Evolutionary conservation across 2,113 vertebrate genomes (phyloP), one percentile per base, ranked within the genome.

Genomic region (Nothocercus nigrocapillus): DNA sequence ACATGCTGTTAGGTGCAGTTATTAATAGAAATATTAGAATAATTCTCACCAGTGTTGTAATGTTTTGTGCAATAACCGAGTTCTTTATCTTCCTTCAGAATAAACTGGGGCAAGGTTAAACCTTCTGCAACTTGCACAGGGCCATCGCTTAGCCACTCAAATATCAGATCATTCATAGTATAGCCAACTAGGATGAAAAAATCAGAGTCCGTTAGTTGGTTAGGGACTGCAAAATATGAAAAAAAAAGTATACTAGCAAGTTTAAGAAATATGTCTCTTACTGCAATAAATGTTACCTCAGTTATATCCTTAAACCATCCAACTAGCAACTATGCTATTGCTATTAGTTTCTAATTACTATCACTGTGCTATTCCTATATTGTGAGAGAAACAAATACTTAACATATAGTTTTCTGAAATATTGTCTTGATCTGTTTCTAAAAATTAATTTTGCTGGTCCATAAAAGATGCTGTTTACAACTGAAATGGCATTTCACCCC

Each of bases 151-250:
- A 99, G 86, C 99, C 99, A 99, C 97, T 99, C 99, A 88, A 99
- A 99, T 96, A 99, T 98, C 97, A 99, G 96, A 95, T 99, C 99
- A 72, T 99, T 99, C 99, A 99, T 99, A 18, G 99, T 99, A 97
- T 99, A 99, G 64, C 99, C 99, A 97, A 99, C 99, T 99, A 86
- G 22, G 96, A 78, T 47, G 96, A 97, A 96, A 53, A 95, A 97
- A 97, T 63, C 49, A 76, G 77, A 95, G 49, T 62, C 88, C 9
- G 45, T 96, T 92, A 96, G 63, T 51, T 59, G 64, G 73, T 66
- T 66, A 94, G 84, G 51, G 73, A 89, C 24, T 42, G 18, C 49
- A 53, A 92, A 92, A 87, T 11, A 77, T 70, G 16, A 77, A 88
- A 73, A 64, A 83, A 77, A 75, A 69, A 62, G 80, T 72, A 73